Evolutionary conservation across 2,797 vertebrate species (phyloP).

Genomic region (Onychomys arenicola): DNA sequence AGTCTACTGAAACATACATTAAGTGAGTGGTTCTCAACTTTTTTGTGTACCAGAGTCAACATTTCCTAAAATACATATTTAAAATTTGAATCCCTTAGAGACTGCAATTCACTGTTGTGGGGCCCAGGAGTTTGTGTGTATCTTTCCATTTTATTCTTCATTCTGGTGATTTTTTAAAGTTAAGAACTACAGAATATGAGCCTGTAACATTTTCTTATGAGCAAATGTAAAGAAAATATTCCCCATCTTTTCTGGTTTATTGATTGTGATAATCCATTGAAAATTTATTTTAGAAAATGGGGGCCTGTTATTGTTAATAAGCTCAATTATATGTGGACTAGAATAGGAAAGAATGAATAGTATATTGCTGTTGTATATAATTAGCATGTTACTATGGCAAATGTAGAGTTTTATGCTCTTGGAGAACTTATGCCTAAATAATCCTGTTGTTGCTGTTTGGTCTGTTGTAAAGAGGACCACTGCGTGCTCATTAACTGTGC

Average conservation of each 20-base stretch:
- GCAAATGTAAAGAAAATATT: conserved; percentile 36
- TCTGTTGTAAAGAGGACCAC: conserved; percentile 28
- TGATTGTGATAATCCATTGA: conserved; percentile 60
- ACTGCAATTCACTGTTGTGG: conserved; percentile 58
- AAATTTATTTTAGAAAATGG: conserved; percentile 50
- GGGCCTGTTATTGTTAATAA: conserved; percentile 39
- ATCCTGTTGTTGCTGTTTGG: not conserved
- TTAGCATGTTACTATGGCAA: conserved; percentile 11
- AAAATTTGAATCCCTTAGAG: conserved; percentile 29
- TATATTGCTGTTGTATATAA: conserved; percentile 6
- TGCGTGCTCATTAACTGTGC: conserved; percentile 40
- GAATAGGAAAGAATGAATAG: conserved; percentile 49
- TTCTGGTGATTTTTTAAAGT: conserved; percentile 16
- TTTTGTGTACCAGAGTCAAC: conserved; percentile 32
- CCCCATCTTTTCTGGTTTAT: conserved; percentile 11
- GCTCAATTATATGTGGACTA: conserved; percentile 36
- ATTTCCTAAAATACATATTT: conserved; percentile 38
- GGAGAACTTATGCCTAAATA: conserved; percentile 37
- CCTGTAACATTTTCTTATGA: conserved; percentile 36
- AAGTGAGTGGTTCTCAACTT: conserved; percentile 9
- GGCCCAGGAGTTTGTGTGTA: not conserved
- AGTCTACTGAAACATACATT: conserved; percentile 40
- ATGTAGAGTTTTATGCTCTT: not conserved
- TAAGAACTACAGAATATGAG: conserved; percentile 39
- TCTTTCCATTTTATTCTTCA: conserved; percentile 64